These are phyloP conservation scores for Antigone vipio DNA, from an alignment of 2,113 vertebrate genomes.

Conservation along the genomic window DNA sequence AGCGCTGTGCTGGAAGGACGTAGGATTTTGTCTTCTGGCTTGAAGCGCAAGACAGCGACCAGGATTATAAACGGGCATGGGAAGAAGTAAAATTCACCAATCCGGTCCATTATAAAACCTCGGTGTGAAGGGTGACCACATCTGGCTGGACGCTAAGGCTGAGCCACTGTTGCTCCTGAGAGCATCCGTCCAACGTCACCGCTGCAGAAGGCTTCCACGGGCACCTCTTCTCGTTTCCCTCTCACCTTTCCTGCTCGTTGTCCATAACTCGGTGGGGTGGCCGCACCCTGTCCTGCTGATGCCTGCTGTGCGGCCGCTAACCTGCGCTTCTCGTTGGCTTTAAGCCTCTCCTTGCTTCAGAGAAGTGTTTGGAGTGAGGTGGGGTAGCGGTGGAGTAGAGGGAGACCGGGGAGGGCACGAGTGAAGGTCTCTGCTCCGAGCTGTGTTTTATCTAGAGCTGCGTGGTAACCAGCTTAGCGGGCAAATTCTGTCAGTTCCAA, in stretches of 20 bases:
- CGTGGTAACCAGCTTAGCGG: not conserved
- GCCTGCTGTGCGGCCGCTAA: not conserved
- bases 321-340: not conserved
- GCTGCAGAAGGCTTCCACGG: not conserved
- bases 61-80: not conserved
- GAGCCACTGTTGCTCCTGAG: not conserved
- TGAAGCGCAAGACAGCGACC: not conserved
- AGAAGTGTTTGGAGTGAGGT: not conserved
- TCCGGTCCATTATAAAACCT: not conserved
- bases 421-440: not conserved
- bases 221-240: not conserved
- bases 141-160: fast-evolving
- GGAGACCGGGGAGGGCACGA: not conserved
- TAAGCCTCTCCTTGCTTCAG: not conserved
- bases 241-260: fast-evolving
- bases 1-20: fast-evolving
- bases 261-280: not conserved
- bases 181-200: not conserved
- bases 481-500: not conserved
- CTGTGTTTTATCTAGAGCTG: not conserved
- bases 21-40: not conserved
- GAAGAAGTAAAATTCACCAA: not conserved
- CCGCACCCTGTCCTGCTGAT: not conserved
- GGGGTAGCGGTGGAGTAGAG: not conserved
- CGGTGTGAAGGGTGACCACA: not conserved